Evolutionary conservation across 1,140 invertebrate genomes (phyloP).

Genomic region (Pteromalus puparum): DNA sequence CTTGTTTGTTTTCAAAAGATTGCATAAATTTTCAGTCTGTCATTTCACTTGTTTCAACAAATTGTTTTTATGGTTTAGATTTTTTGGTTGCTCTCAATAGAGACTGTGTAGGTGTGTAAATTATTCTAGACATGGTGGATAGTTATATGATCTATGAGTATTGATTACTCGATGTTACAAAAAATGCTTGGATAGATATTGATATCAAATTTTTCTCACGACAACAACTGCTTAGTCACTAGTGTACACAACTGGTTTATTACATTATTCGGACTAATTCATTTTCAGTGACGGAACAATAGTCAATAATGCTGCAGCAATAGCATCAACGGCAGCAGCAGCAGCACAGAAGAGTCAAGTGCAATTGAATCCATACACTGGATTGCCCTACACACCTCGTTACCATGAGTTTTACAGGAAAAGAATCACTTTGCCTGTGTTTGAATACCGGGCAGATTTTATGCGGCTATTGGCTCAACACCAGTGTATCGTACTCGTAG

Average conservation of each 20-base stretch:
- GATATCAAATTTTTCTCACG: too few species aligned
- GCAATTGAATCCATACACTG: slow-evolving; percentile 83
- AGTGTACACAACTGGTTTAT: neutral
- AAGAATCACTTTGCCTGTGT: slow-evolving; percentile 94
- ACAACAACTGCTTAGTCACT: neutral
- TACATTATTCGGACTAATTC: slow-evolving; percentile 15
- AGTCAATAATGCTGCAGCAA: slow-evolving; percentile 63
- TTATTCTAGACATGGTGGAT: too few species aligned
- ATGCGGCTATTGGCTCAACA: slow-evolving; percentile 92
- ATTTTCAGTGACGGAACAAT: slow-evolving; percentile 59
- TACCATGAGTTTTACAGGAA: slow-evolving; percentile 92
- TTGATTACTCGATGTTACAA: too few species aligned
- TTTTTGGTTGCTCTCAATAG: too few species aligned
- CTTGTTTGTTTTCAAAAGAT: too few species aligned
- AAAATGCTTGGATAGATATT: too few species aligned
- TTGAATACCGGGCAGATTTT: slow-evolving; percentile 98
- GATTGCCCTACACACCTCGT: slow-evolving; percentile 85
- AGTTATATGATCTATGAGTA: too few species aligned
- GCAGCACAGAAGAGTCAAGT: slow-evolving; percentile 74
- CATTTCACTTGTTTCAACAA: too few species aligned
- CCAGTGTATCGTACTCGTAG: slow-evolving; percentile 95
- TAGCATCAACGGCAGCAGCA: slow-evolving; percentile 57
- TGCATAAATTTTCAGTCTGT: too few species aligned
- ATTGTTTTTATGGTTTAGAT: too few species aligned
- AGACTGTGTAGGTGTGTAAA: too few species aligned